Conservation (phyloP, 2,888 invertebrate genomes). For the Ligdia adustata region DNA sequence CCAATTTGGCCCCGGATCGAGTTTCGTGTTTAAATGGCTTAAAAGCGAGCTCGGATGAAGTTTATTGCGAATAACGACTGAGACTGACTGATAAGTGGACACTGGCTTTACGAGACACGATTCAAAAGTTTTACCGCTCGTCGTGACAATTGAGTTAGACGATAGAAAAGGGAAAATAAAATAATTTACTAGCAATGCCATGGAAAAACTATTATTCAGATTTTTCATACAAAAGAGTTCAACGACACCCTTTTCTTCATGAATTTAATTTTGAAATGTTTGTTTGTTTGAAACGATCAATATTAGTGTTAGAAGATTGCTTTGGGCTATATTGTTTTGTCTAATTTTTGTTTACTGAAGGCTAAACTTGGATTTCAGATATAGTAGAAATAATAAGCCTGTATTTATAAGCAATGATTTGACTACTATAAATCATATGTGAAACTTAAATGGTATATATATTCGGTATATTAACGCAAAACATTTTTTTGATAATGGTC, state of each 20-base stretch:
- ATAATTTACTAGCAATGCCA: neutral
- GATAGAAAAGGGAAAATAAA: neutral
- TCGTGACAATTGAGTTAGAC: slow-evolving; percentile 5
- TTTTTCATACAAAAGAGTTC: slow-evolving; percentile 28
- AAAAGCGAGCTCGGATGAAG: slow-evolving; percentile 58
- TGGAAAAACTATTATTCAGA: neutral
- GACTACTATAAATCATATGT: too few species aligned
- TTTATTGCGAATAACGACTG: slow-evolving; percentile 71
- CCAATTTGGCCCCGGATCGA: slow-evolving; percentile 71
- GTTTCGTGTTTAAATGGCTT: slow-evolving; percentile 73
- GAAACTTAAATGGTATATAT: too few species aligned
- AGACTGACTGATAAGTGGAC: slow-evolving; percentile 68
- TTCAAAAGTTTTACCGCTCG: slow-evolving; percentile 17
- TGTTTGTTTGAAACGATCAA: too few species aligned
- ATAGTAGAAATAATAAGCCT: too few species aligned
- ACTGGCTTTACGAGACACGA: slow-evolving; percentile 34
- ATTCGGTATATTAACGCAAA: too few species aligned
- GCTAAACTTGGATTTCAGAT: too few species aligned
- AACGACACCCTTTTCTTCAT: slow-evolving; percentile 21
- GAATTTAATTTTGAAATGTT: too few species aligned
- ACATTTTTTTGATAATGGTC: too few species aligned
- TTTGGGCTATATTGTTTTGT: too few species aligned
- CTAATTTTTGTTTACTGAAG: too few species aligned
- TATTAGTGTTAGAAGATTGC: too few species aligned
- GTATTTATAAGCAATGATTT: too few species aligned